A percentile compares a stretch with the other conserved stretches of the same genome.
Evolutionary conservation across 2,888 invertebrate genomes (phyloP).

Genomic region (Brachylomia viminalis): DNA sequence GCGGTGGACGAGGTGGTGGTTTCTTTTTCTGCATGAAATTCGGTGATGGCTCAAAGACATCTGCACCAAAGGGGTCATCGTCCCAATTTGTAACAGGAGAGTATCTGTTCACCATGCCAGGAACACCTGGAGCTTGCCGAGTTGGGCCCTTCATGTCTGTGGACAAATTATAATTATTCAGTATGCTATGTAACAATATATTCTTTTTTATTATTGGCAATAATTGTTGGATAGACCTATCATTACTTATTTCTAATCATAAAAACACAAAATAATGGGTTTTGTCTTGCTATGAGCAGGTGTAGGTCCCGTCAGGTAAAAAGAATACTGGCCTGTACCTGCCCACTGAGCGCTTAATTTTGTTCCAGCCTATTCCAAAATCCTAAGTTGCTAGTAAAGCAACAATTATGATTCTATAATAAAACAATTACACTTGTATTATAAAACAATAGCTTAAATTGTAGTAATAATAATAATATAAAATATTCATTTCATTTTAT

Average conservation of each 20-base stretch:
- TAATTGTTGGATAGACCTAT: background rate
- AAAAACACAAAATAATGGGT: background rate
- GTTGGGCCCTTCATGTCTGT: conserved; percentile 91
- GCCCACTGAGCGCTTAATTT: no score
- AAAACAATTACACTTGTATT: no score
- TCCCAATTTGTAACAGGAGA: conserved; percentile 91
- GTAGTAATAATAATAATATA: no score
- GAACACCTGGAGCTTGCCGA: conserved; percentile 91
- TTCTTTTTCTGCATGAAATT: conserved; percentile 91
- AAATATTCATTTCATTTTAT: no score
- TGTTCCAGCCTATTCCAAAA: no score
- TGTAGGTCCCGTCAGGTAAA: no score
- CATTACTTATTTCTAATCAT: background rate
- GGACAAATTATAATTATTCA: conserved; percentile 58
- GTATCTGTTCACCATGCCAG: conserved; percentile 82
- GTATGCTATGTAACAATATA: background rate
- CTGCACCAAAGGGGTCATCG: conserved; percentile 87
- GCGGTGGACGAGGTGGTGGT: conserved; percentile 93
- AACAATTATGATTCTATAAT: no score
- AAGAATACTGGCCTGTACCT: no score
- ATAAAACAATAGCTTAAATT: no score
- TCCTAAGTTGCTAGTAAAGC: no score
- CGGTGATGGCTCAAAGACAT: conserved; percentile 87
- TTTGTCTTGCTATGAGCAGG: background rate
- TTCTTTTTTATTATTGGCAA: background rate